Evolutionary conservation across 2,113 vertebrate genomes (phyloP).

Genomic region (Nothoprocta perdicaria): DNA sequence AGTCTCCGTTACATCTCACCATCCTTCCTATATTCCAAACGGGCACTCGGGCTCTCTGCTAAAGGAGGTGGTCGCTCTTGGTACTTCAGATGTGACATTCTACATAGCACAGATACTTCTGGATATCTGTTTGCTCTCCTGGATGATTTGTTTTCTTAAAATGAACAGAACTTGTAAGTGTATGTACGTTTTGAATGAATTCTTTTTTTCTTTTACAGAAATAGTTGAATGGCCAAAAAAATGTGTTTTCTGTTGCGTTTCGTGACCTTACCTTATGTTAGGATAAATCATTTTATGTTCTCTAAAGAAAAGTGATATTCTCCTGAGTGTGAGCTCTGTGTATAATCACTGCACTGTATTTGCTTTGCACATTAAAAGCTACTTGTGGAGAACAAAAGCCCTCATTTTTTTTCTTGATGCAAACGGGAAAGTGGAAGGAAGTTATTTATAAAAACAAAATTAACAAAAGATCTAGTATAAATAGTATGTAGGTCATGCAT

Average conservation of each 20-base stretch:
- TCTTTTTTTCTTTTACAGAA: neutral
- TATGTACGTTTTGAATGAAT: neutral
- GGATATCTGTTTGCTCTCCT: too few relatives aligned
- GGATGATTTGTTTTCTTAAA: too few relatives aligned
- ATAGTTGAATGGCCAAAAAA: constrained; percentile 1
- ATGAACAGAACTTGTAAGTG: constrained; percentile 5
- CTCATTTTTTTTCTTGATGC: neutral
- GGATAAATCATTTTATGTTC: constrained; percentile 5
- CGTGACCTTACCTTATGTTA: neutral
- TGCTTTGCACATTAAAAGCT: neutral
- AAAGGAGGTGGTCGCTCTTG: neutral
- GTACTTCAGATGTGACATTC: neutral
- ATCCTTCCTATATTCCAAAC: neutral
- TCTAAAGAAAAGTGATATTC: neutral
- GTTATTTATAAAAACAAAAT: neutral
- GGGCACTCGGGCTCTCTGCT: neutral
- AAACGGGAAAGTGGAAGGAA: neutral
- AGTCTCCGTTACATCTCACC: neutral
- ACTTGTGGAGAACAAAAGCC: constrained; percentile 12
- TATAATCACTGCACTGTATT: neutral
- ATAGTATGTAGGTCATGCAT: neutral
- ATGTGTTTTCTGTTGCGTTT: neutral
- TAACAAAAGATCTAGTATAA: neutral
- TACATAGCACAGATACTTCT: neutral
- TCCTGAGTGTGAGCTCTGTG: neutral